These are phyloP conservation scores for Heterotilapia buettikoferi DNA, from an alignment of 2,113 vertebrate species.

Conservation along the genomic window DNA sequence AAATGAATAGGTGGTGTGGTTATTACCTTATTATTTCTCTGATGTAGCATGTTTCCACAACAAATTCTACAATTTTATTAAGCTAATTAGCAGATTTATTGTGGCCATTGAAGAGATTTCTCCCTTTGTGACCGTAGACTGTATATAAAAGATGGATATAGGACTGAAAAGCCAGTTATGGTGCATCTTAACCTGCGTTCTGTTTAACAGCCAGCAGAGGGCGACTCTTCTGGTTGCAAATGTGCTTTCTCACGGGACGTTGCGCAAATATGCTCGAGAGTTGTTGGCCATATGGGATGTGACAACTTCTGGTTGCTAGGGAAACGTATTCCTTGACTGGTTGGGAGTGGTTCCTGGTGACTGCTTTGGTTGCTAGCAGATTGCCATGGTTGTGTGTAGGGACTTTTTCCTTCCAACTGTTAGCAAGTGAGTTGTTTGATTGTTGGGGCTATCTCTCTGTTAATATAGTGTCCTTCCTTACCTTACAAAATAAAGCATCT, in stretches of 20 bases:
- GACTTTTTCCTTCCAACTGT: not conserved
- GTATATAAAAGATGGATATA: not conserved
- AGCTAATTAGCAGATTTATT: not conserved
- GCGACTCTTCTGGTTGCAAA: not conserved
- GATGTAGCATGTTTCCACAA: not conserved
- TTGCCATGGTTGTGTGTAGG: not conserved
- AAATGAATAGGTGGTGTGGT: not conserved
- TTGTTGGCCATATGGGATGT: not conserved
- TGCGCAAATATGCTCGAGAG: not conserved
- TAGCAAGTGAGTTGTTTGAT: not conserved
- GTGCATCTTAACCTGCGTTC: not conserved
- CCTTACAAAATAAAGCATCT: not conserved
- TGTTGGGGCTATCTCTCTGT: not conserved
- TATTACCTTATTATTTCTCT: not conserved
- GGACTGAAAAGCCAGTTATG: not conserved
- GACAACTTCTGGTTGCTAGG: not conserved
- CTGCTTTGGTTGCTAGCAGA: not conserved
- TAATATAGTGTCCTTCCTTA: not conserved
- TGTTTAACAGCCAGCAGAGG: not conserved
- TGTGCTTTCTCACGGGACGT: not conserved
- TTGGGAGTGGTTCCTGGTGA: not conserved
- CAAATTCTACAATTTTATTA: not conserved
- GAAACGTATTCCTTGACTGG: not conserved
- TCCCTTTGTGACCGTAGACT: not conserved
- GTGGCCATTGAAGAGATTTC: not conserved